Conservation (phyloP, 2,888 invertebrate species). For the Hydroisotoma schaefferi region DNA sequence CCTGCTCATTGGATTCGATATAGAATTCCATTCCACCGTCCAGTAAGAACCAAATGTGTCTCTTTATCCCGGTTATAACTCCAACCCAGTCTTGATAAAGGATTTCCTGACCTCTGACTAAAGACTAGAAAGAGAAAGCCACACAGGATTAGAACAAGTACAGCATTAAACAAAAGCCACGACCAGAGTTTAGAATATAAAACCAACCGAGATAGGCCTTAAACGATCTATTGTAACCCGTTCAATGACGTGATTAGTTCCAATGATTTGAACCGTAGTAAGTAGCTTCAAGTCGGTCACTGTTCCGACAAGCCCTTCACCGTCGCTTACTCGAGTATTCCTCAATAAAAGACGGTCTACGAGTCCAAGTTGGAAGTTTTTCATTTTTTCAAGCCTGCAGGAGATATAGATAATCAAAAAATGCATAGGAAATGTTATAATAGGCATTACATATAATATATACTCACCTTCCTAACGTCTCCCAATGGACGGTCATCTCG, state of each 20-base stretch:
- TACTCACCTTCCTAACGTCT: slow-evolving; percentile 14
- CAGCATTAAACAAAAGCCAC: background rate
- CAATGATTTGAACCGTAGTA: slow-evolving; percentile 79
- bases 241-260: slow-evolving; percentile 80
- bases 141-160: background rate
- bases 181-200: background rate
- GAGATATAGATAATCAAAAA: background rate
- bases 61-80: slow-evolving; percentile 31
- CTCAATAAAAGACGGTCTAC: slow-evolving; percentile 88
- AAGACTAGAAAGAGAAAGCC: slow-evolving; percentile 15
- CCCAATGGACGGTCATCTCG: slow-evolving; percentile 37
- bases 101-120: slow-evolving; percentile 43
- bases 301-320: slow-evolving; percentile 25
- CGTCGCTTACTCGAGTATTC: slow-evolving; percentile 72
- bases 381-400: background rate
- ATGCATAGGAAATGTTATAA: no score
- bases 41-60: slow-evolving; percentile 35
- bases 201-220: slow-evolving; percentile 61
- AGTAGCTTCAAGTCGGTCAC: slow-evolving; percentile 71
- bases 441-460: background rate
- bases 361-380: slow-evolving; percentile 65
- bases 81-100: slow-evolving; percentile 42
- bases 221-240: slow-evolving; percentile 75
- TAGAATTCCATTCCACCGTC: slow-evolving; percentile 35
- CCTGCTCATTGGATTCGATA: slow-evolving; percentile 30